Percentiles rank a stretch among this genome's conserved stretches.
phyloP scores from a whole-genome alignment of 2,888 invertebrate genomes.

The Branchellion lobata region DNA sequence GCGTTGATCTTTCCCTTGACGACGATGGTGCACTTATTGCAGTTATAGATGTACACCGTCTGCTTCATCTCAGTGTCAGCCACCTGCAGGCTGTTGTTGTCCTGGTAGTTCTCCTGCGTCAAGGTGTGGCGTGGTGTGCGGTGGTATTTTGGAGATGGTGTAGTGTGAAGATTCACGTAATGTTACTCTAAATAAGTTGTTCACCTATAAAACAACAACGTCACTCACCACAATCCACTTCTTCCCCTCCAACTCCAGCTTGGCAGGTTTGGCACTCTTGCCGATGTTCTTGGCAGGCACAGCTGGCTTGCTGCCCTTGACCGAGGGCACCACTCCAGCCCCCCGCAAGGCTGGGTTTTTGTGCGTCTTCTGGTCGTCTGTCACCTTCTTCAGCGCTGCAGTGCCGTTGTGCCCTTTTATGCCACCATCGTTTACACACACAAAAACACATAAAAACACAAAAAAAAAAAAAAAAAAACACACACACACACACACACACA shows the following conservation, averaged over 20 bases:
- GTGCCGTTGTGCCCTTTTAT: too few species aligned
- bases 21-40: conserved; percentile 82
- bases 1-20: conserved; percentile 82
- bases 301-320: conserved; percentile 47
- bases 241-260: conserved; percentile 83
- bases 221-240: conserved; percentile 89
- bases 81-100: conserved; percentile 77
- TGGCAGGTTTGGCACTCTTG: conserved; percentile 49
- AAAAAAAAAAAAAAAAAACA: too few species aligned
- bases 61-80: conserved; percentile 93
- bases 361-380: conserved; percentile 96
- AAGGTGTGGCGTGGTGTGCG: not conserved
- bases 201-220: too few species aligned
- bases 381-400: conserved; percentile 67
- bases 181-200: not conserved
- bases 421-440: too few species aligned
- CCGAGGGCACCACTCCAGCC: conserved; percentile 47
- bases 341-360: conserved; percentile 85
- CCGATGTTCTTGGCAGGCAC: conserved; percentile 31
- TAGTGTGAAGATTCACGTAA: not conserved
- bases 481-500: too few species aligned
- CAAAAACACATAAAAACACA: too few species aligned
- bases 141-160: not conserved
- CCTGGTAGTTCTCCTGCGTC: conserved; percentile 82
- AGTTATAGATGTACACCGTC: conserved; percentile 93